Conservation (phyloP, 2,888 invertebrate species). For the Rhamphomyia laevipes region DNA sequence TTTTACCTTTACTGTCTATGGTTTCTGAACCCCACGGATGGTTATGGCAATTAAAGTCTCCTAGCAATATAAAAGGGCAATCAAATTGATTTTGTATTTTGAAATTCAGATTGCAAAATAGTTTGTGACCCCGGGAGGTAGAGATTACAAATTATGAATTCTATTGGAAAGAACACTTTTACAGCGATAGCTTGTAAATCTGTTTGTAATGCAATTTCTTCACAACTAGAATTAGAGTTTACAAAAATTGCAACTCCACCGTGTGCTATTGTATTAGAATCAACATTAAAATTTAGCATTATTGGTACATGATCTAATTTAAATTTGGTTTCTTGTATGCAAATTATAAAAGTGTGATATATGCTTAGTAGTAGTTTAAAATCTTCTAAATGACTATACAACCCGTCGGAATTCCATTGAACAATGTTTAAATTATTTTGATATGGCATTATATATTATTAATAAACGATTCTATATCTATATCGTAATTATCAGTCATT, state of each 20-base stretch:
- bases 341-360: neutral
- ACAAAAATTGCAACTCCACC: neutral
- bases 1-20: too few relatives aligned
- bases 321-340: neutral
- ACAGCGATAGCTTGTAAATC: neutral
- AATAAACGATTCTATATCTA: too few relatives aligned
- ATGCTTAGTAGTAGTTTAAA: neutral
- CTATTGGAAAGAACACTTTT: neutral
- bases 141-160: neutral
- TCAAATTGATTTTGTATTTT: slow-evolving; percentile 3
- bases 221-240: neutral
- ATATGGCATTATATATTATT: too few relatives aligned
- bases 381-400: neutral
- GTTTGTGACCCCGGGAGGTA: too few relatives aligned
- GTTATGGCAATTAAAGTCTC: slow-evolving; percentile 9
- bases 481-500: too few relatives aligned
- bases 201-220: neutral
- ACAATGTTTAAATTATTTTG: too few relatives aligned
- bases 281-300: neutral
- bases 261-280: neutral
- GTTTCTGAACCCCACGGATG: slow-evolving; percentile 4
- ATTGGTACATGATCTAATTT: neutral
- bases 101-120: neutral
- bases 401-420: neutral
- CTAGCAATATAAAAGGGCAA: slow-evolving; percentile 3